Evolutionary conservation across 2,113 vertebrate species (phyloP).

Genomic region (Apodemus sylvaticus): DNA sequence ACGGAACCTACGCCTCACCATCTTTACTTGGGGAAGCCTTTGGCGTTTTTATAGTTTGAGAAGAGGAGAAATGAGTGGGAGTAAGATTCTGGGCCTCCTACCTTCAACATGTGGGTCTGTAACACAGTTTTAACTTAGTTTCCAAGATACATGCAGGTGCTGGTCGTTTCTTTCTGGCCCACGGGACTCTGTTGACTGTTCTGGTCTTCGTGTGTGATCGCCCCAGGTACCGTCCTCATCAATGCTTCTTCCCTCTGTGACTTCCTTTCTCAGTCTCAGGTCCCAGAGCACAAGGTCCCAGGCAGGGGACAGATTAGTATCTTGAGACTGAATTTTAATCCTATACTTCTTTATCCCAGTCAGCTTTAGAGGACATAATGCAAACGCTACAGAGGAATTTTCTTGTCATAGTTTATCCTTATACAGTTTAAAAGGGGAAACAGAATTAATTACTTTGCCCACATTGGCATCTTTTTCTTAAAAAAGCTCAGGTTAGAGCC

Average conservation of each 20-base stretch:
- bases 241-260: fast-evolving
- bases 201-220: not conserved
- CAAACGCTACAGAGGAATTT: not conserved
- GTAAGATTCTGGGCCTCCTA: not conserved
- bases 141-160: not conserved
- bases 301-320: not conserved
- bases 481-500: not conserved
- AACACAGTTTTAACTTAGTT: not conserved
- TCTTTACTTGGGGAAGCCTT: not conserved
- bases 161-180: not conserved
- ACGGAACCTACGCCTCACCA: not conserved
- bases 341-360: not conserved
- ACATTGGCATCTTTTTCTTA: not conserved
- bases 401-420: not conserved
- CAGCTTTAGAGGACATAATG: not conserved
- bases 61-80: not conserved
- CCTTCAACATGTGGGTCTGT: not conserved
- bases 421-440: not conserved
- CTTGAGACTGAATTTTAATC: not conserved
- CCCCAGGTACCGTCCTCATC: fast-evolving
- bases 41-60: not conserved
- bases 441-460: not conserved
- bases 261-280: not conserved
- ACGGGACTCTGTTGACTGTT: not conserved
- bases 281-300: not conserved